Base-by-base conservation (phyloP, 2,113 vertebrate genomes). In the Apodemus sylvaticus region DNA sequence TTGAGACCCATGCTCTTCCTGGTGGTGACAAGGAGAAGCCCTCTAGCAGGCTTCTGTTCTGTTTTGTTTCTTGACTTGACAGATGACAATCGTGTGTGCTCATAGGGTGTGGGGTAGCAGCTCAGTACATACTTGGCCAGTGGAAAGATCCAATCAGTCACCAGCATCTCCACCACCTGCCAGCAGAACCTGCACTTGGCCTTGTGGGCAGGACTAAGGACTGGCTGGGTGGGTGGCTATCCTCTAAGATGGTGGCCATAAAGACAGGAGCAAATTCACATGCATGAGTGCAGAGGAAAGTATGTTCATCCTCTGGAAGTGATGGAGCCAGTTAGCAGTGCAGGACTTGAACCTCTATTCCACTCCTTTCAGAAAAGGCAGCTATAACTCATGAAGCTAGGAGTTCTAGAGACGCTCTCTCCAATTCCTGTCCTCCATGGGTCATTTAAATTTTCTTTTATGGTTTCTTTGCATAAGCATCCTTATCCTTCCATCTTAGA, bases 211-310 rank as follows among this genome's bases (percentile, higher is more conserved):
- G 24, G 26, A 60, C 2, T 22, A 7, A 8, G 42, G 14, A 51
- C 42, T 3, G 9, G 70, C 31, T n/a, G n/a, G n/a, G n/a, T 17
- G 2, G 70, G 17, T 17, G 48, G 68, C 53, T 19, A 62, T 70
- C n/a, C 17, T 42, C 81, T 60, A 31, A 11, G 58, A 51, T 4
- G 31, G 78, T 20, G 24, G 45, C 12, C 79, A 36, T 9, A 0
- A 55, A 7, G 10, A 11, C 29, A 48, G 53, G 34, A 26, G 8
- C 9, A 17, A 19, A 60, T 6, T 0, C 13, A 2, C 0, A 7
- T 0, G 4, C 13, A 36, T 17, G 68, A 19, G 6, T 0, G 26
- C 39, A 7, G 19, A 9, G 0, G 0, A 76, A n/a, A 71, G 70
- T 1, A 36, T 0, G 7, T 34, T 5, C 16, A 4, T 6, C n/a